Evolutionary conservation across 2,113 vertebrate species (phyloP), one percentile per base, ranked within the genome.

Genomic region (Jaculus jaculus): DNA sequence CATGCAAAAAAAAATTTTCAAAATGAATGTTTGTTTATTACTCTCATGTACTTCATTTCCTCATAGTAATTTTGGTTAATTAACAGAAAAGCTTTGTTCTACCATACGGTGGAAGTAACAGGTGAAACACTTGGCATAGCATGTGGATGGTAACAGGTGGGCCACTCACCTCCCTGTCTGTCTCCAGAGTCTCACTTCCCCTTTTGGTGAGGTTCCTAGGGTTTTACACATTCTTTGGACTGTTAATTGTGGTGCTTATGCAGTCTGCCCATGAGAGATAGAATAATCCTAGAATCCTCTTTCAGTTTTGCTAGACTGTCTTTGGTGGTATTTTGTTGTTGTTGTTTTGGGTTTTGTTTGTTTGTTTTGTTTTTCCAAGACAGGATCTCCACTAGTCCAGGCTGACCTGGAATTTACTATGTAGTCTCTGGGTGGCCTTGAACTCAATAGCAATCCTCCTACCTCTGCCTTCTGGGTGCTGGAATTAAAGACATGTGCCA

Each of bases 51-150:
- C 47, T 73, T 78, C 15, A 72, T 32, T 84, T 79, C n/a, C 26
- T 23, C 60, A 37, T 42, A 87, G 58, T 93, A 72, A 78, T 72
- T 69, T 58, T 86, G 87, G 60, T 18, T 93, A 58, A 61, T 68
- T 63, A 93, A 82, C 30, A 68, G 74, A 66, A 90, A 77, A 58
- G 34, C 30, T 84, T 92, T 72, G 47, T 94, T 75, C 21, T 51
- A 86, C 79, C 65, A 78, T 18, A 60, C 91, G 54, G 79, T 42
- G 21, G 16, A 81, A 30, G 34, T 85, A 39, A 32, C 42, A 51
- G 34, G n/a, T 84, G 47, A 72, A 24, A 26, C 32, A 66, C 42
- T 58, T 16, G 28, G 37, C 5, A 21, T 13, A 3, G 11, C 23
- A 0, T 65, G 24, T 47, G 10, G 30, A 7, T 21, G 65, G 60